Evolutionary conservation across 2,113 vertebrate genomes (phyloP).

Genomic region (Campylorhamphus procurvoides): DNA sequence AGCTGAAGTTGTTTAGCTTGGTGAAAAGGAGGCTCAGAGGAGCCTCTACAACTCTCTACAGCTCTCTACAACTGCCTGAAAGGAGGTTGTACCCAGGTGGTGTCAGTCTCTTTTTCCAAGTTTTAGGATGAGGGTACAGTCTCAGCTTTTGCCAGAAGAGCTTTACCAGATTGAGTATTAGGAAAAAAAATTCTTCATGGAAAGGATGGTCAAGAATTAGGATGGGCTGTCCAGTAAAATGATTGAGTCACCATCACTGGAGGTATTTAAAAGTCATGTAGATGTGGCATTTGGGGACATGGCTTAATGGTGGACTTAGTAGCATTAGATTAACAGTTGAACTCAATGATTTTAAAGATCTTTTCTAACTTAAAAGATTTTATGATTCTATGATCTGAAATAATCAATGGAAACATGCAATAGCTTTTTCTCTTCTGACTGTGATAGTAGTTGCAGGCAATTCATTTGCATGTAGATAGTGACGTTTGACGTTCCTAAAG

Average conservation of each 20-base stretch:
- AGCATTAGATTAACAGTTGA: not conserved
- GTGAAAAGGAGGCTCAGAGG: not conserved
- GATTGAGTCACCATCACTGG: accelerated
- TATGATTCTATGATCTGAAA: not conserved
- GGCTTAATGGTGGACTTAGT: not conserved
- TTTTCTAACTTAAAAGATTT: not conserved
- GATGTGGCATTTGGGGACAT: no score
- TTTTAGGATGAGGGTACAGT: not conserved
- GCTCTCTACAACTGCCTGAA: not conserved
- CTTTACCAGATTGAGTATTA: not conserved
- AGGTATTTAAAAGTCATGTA: not conserved
- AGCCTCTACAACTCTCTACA: not conserved
- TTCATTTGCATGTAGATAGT: not conserved
- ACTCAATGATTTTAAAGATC: not conserved
- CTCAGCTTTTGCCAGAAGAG: not conserved
- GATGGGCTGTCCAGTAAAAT: not conserved
- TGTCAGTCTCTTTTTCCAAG: not conserved
- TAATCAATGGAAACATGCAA: not conserved
- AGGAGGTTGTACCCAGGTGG: not conserved
- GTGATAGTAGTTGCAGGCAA: not conserved
- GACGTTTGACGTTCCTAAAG: not conserved
- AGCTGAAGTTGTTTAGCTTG: not conserved
- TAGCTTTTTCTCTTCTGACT: not conserved
- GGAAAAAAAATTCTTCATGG: not conserved
- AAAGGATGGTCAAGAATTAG: no score